Conservation (phyloP, 2,888 invertebrate genomes). For the Cheilosia grossa region DNA sequence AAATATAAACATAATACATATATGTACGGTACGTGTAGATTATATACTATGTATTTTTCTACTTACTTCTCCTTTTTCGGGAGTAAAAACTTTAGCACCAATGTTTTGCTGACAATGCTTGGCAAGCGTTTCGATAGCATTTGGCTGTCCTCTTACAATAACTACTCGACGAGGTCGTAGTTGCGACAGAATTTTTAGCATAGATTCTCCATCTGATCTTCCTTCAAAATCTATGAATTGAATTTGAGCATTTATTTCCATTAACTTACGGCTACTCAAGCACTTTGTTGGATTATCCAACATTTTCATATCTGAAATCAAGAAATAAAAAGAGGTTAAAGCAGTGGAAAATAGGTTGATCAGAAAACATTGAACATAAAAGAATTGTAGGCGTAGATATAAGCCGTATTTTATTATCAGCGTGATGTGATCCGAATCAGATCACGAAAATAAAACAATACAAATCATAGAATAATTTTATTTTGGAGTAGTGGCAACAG, state of each 20-base stretch:
- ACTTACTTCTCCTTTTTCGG: conserved; percentile 89
- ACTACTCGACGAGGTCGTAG: conserved; percentile 92
- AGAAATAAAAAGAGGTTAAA: conserved; percentile 18
- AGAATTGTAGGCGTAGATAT: too few species aligned
- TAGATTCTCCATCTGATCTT: conserved; percentile 92
- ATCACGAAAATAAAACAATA: too few species aligned
- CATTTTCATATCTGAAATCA: conserved; percentile 82
- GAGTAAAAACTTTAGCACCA: conserved; percentile 91
- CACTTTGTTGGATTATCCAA: conserved; percentile 96
- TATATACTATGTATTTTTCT: too few species aligned
- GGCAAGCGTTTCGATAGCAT: conserved; percentile 88
- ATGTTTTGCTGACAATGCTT: conserved; percentile 88
- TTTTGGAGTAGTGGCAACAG: too few species aligned
- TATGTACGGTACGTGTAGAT: too few species aligned
- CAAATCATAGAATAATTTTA: too few species aligned
- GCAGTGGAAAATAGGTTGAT: neutral
- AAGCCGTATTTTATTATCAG: too few species aligned
- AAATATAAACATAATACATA: too few species aligned
- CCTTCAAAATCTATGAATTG: conserved; percentile 99
- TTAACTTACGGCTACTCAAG: conserved; percentile 88
- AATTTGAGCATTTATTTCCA: conserved; percentile 92
- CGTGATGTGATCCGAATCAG: too few species aligned
- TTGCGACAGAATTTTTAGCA: conserved; percentile 91
- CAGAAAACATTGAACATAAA: neutral
- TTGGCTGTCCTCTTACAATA: conserved; percentile 88